Evolutionary conservation across 2,888 invertebrate species (phyloP).

Genomic region (Netelia inedita): DNA sequence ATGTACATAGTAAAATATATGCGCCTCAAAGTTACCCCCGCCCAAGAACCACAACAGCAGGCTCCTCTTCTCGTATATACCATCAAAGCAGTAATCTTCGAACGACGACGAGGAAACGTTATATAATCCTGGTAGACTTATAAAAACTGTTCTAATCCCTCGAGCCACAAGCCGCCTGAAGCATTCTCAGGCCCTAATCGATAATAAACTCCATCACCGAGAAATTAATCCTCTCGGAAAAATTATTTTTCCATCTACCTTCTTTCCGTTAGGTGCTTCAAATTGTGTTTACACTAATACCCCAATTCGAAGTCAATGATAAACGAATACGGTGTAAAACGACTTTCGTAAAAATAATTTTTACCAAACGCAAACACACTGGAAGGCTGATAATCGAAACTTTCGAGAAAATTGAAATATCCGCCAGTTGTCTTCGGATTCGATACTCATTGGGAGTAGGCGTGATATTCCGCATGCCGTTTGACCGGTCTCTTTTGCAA

Average conservation of each 20-base stretch:
- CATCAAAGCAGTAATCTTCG: constrained; percentile 18
- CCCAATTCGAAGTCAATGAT: not conserved
- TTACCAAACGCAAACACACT: not conserved
- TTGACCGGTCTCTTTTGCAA: constrained; percentile 19
- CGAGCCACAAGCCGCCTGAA: constrained; percentile 1
- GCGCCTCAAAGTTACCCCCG: constrained; percentile 18
- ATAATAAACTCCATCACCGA: constrained; percentile 37
- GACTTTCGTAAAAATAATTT: not conserved
- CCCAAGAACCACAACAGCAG: constrained; percentile 7
- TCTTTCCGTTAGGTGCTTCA: not conserved
- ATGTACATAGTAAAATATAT: constrained; percentile 30
- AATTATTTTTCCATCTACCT: not conserved
- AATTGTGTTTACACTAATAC: not conserved
- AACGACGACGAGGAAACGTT: not conserved
- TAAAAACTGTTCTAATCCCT: constrained; percentile 40
- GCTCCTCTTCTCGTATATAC: not conserved
- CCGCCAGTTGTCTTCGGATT: not conserved
- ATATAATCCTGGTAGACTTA: constrained; percentile 23
- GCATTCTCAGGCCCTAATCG: constrained; percentile 41
- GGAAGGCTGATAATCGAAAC: not conserved
- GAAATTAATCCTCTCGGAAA: constrained; percentile 15
- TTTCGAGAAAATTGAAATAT: not conserved
- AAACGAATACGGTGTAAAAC: not conserved
- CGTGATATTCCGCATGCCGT: constrained; percentile 36
- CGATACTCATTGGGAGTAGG: not conserved